Percentiles rank a stretch among this genome's conserved stretches.
Conservation (phyloP, 2,888 invertebrate genomes). For the Heliconius aoede region DNA sequence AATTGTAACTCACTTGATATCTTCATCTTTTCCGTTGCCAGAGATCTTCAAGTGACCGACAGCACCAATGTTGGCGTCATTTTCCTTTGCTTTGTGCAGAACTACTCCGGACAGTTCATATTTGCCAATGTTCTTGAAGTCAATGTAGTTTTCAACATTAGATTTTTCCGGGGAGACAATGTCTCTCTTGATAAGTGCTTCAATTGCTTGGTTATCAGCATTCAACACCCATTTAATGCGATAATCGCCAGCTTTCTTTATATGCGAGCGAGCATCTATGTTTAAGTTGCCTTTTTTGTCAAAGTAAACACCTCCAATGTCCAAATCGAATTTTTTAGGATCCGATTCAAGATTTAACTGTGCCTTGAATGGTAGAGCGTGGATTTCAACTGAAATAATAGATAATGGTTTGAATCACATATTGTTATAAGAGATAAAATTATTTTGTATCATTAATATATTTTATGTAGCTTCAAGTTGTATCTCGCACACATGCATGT, state of each 20-base stretch:
- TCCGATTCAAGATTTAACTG: conserved; percentile 84
- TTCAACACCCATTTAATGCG: conserved; percentile 64
- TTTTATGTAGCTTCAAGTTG: too few species aligned
- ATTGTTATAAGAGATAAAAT: background rate
- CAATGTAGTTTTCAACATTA: conserved; percentile 84
- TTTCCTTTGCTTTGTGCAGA: conserved; percentile 79
- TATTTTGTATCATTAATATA: too few species aligned
- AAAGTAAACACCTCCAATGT: conserved; percentile 82
- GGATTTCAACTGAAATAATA: conserved; percentile 77
- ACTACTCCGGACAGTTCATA: conserved; percentile 85
- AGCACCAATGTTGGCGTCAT: conserved; percentile 83
- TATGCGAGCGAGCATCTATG: conserved; percentile 79
- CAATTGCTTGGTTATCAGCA: conserved; percentile 65
- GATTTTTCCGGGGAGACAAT: conserved; percentile 83
- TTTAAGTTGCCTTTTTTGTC: conserved; percentile 85
- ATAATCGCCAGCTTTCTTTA: conserved; percentile 75
- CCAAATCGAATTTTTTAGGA: conserved; percentile 82
- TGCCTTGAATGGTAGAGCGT: conserved; percentile 76
- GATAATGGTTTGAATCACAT: background rate
- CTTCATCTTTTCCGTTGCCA: conserved; percentile 78
- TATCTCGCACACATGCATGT: too few species aligned
- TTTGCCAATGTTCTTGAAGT: conserved; percentile 84
- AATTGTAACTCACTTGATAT: conserved; percentile 79
- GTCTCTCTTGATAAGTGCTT: conserved; percentile 83
- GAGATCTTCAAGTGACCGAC: conserved; percentile 81